phyloP scores from a whole-genome alignment of 1,140 invertebrate species.

The Pectinophora gossypiella region DNA sequence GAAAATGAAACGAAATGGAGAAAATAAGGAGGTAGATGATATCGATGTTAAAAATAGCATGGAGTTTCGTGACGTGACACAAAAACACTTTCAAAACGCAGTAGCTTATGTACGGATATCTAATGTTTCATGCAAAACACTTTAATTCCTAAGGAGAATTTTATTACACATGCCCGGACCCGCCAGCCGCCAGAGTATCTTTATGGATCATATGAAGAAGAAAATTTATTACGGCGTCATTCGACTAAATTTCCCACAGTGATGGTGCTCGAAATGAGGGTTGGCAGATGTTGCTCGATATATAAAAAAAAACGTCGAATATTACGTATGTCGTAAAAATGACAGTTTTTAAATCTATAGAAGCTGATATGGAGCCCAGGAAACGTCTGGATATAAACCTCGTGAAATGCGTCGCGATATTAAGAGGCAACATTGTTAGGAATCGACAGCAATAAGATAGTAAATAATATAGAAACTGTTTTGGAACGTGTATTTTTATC shows the following conservation, averaged over 20 bases:
- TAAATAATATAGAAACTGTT: too few species aligned
- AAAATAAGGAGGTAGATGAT: too few species aligned
- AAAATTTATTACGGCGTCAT: conserved; percentile 47
- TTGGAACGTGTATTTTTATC: too few species aligned
- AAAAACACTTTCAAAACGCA: too few species aligned
- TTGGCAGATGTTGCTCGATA: conserved; percentile 37
- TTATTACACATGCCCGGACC: conserved; percentile 25
- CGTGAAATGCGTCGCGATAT: too few species aligned
- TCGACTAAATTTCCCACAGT: conserved; percentile 38
- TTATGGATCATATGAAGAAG: conserved; percentile 43
- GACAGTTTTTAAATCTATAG: conserved; percentile 29
- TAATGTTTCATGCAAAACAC: conserved; percentile 27
- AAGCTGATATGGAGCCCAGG: too few species aligned
- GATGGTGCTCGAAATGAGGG: conserved; percentile 39
- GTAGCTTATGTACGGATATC: conserved; percentile 1
- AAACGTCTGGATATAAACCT: too few species aligned
- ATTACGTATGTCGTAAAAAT: conserved; percentile 29
- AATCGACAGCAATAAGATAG: too few species aligned
- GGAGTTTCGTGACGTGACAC: too few species aligned
- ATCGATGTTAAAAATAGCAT: too few species aligned
- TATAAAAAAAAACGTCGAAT: conserved; percentile 32
- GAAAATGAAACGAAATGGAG: too few species aligned
- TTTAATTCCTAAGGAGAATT: conserved; percentile 26
- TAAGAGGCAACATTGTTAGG: too few species aligned
- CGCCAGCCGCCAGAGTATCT: conserved; percentile 18